These are phyloP conservation scores for Spilarctia lutea DNA, from an alignment of 2,888 invertebrate genomes.

Conservation along the genomic window DNA sequence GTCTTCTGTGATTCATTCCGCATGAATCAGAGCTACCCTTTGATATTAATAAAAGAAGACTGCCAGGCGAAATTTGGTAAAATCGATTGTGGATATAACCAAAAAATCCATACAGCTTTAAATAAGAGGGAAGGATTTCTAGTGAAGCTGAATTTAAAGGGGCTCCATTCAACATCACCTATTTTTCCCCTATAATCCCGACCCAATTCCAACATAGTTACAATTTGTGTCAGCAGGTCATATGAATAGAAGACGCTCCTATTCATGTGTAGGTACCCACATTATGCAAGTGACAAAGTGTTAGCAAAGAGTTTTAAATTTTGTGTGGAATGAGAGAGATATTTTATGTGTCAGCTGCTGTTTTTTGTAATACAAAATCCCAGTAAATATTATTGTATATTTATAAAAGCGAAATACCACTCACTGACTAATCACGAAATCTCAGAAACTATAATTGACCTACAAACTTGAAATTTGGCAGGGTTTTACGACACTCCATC, in stretches of 20 bases:
- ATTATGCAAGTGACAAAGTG: slow-evolving; percentile 4
- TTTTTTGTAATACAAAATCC: not conserved
- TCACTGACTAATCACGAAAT: too few relatives aligned
- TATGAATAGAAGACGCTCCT: slow-evolving; percentile 1
- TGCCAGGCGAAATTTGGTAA: too few relatives aligned
- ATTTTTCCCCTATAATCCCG: slow-evolving; percentile 15
- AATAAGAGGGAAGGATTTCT: slow-evolving; percentile 9
- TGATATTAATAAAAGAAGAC: too few relatives aligned
- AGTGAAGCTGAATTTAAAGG: slow-evolving; percentile 18
- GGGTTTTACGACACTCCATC: too few relatives aligned
- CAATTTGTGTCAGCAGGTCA: slow-evolving; percentile 21
- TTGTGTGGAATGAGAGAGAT: not conserved
- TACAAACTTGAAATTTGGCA: too few relatives aligned
- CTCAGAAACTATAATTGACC: too few relatives aligned
- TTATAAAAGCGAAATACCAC: too few relatives aligned
- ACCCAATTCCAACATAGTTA: slow-evolving; percentile 12
- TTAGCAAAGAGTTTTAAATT: slow-evolving; percentile 5
- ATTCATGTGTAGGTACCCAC: not conserved
- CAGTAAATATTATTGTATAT: too few relatives aligned
- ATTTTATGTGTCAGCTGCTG: not conserved
- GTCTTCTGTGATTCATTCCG: too few relatives aligned
- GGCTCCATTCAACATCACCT: slow-evolving; percentile 9
- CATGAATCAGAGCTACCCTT: too few relatives aligned
- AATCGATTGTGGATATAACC: not conserved
- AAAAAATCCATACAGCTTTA: slow-evolving; percentile 20